Evolutionary conservation across 2,888 invertebrate species (phyloP).

Genomic region (Pasiphila rectangulata): DNA sequence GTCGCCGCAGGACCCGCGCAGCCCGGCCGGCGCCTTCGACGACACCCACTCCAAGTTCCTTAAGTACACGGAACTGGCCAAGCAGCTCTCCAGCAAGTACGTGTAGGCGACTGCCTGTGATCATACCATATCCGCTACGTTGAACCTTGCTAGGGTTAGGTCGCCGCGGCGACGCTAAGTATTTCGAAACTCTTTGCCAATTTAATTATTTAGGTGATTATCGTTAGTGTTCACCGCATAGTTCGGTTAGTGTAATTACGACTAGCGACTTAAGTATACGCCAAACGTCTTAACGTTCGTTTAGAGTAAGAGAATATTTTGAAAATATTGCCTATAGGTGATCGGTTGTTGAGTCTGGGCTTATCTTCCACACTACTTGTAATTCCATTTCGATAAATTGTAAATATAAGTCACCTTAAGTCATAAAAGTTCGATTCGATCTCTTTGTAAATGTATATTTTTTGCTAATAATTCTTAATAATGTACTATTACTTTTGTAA

Average conservation of each 20-base stretch:
- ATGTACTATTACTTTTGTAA: constrained; percentile 41
- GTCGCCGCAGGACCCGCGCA: constrained; percentile 80
- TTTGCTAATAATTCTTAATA: constrained; percentile 65
- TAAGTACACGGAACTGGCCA: constrained; percentile 98
- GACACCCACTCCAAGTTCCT: constrained; percentile 98
- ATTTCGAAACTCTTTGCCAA: constrained; percentile 81
- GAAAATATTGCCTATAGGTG: constrained; percentile 79
- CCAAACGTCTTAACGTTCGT: constrained; percentile 80
- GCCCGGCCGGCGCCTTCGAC: constrained; percentile 85
- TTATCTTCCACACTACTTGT: constrained; percentile 75
- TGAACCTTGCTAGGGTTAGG: constrained; percentile 76
- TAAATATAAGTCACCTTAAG: constrained; percentile 79
- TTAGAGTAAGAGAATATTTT: constrained; percentile 74
- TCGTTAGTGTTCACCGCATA: constrained; percentile 77
- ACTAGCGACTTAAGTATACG: constrained; percentile 80
- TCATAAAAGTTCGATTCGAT: constrained; percentile 78
- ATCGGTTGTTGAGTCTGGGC: constrained; percentile 61
- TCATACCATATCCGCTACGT: constrained; percentile 89
- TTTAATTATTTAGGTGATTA: constrained; percentile 80
- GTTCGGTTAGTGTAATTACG: constrained; percentile 79
- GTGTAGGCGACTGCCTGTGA: constrained; percentile 86
- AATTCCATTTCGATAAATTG: constrained; percentile 79
- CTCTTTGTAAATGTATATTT: constrained; percentile 80
- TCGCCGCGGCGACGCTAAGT: constrained; percentile 77
- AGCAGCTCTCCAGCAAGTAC: constrained; percentile 98